Evolutionary conservation across 2,113 vertebrate genomes (phyloP), one percentile per base, ranked within the genome.

Genomic region (Hippolais icterina): DNA sequence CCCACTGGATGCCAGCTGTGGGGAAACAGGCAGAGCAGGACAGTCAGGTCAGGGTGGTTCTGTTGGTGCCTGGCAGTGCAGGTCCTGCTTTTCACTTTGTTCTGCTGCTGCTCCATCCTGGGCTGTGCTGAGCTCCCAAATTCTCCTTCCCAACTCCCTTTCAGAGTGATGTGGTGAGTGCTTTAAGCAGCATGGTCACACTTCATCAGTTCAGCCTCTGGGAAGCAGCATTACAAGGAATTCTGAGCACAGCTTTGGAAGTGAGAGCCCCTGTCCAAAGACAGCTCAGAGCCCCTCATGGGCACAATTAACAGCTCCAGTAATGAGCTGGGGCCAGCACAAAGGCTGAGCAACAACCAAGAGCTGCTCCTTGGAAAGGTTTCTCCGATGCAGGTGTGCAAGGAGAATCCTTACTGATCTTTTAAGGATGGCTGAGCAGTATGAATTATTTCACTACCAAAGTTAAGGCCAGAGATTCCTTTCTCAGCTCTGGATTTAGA

Each of bases 11-110:
- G 66, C 29, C 66, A 41, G 78, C 78, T 59, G 61, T 7, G 49
- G 71, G 76, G 76, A 29, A 94, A 90, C 95, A 81, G 89, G 95
- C 61, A 46, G 60, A 97, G 74, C 94, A 95, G 79, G 94, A 47
- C 54, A 24, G 95, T 88, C 94, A 80, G 95, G 95, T 96, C 83
- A 20, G 90, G 76, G 86, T 70, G 88, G 95, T 86, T 93, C 79
- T 66, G 79, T 4, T 7, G 3, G 49, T 16, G 61, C 19, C 63
- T 75, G 90, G 66, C 56, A 82, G 56, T 0, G 14, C 93, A 86
- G 35, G 27, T 24, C 8, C 57, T 22, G 64, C 78, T 65, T 50
- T 27, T 56, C 11, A 4, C 79, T 84, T 50, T 14, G 35, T 24
- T 64, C 50, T 63, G 9, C 65, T 61, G 80, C 80, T 39, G 66